These are phyloP conservation scores for Galeruca laticollis DNA, from an alignment of 2,888 invertebrate species.

Conservation along the genomic window DNA sequence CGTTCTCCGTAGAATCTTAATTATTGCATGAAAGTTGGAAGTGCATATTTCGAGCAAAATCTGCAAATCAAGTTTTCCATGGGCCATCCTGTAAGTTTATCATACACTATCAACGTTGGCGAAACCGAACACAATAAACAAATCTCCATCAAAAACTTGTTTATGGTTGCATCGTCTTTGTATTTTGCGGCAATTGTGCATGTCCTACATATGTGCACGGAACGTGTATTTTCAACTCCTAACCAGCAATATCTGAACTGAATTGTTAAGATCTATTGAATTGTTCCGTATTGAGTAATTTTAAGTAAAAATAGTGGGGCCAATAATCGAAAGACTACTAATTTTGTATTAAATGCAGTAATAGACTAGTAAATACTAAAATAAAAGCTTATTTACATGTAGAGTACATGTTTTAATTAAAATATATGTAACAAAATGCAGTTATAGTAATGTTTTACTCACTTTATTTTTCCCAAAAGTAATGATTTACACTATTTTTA, in stretches of 20 bases:
- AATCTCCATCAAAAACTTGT: background rate
- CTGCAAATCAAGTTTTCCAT: too few relatives aligned
- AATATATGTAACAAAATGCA: too few relatives aligned
- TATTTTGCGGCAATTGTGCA: background rate
- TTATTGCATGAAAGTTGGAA: too few relatives aligned
- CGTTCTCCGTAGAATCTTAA: too few relatives aligned
- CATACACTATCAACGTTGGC: too few relatives aligned
- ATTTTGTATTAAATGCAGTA: background rate
- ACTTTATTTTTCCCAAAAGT: too few relatives aligned
- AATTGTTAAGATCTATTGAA: slow-evolving; percentile 8
- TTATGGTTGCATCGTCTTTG: slow-evolving; percentile 1
- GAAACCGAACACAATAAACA: background rate
- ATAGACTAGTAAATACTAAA: background rate
- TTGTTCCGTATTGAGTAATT: background rate
- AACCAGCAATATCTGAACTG: slow-evolving; percentile 1
- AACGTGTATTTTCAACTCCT: slow-evolving; percentile 1
- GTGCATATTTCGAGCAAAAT: too few relatives aligned
- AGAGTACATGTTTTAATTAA: too few relatives aligned
- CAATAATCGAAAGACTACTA: background rate
- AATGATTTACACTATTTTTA: too few relatives aligned
- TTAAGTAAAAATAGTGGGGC: background rate
- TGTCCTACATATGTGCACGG: slow-evolving; percentile 1
- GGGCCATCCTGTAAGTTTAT: too few relatives aligned
- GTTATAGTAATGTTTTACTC: too few relatives aligned
- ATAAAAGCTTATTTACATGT: too few relatives aligned